Evolutionary conservation across 2,113 vertebrate genomes (phyloP).

Genomic region (Hassar affinis): DNA sequence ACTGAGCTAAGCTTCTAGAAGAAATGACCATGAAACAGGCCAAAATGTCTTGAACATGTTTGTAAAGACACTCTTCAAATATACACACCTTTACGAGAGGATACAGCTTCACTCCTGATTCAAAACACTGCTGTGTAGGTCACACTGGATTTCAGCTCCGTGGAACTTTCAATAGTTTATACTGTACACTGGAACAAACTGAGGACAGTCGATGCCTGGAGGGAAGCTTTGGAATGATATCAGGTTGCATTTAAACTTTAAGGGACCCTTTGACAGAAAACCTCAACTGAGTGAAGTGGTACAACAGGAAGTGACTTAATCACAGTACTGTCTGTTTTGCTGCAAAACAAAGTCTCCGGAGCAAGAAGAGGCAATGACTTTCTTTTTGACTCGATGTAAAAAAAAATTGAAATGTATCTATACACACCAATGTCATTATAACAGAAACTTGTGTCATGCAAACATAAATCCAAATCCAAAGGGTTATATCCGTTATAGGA

Average conservation of each 20-base stretch:
- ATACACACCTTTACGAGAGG: neutral
- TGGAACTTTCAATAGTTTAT: neutral
- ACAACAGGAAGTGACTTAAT: neutral
- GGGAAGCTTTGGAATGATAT: conserved; percentile 1
- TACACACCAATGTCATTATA: neutral
- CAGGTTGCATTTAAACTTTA: conserved; percentile 16
- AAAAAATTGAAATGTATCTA: neutral
- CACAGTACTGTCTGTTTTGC: neutral
- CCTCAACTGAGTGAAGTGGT: neutral
- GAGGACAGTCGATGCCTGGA: neutral
- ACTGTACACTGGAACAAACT: neutral
- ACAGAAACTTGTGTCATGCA: conserved; percentile 13
- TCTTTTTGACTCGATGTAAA: neutral
- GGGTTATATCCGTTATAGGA: neutral
- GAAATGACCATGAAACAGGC: neutral
- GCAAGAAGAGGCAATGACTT: neutral
- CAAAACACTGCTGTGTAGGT: neutral
- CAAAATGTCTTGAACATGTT: neutral
- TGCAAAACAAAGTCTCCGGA: neutral
- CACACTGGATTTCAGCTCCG: neutral
- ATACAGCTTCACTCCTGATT: neutral
- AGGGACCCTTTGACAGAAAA: conserved; percentile 1
- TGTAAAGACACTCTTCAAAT: neutral
- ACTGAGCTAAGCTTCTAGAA: neutral
- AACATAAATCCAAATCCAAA: neutral